Base-by-base conservation (phyloP, 2,113 vertebrate genomes). In the Phasianus colchicus region DNA sequence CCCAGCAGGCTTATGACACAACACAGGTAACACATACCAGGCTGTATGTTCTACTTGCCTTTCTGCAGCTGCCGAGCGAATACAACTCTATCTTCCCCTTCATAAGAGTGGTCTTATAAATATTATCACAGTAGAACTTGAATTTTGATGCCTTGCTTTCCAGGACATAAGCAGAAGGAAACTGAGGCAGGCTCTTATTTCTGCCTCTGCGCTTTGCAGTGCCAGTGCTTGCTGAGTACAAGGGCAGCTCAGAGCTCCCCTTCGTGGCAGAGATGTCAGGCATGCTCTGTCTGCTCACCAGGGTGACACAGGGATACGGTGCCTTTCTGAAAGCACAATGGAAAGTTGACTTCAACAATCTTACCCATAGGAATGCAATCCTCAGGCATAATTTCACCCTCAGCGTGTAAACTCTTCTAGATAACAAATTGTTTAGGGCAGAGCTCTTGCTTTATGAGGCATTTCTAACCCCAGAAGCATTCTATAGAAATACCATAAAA, bases 371-470 rank as follows among this genome's bases (percentile, higher is more conserved):
- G 6, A 74, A 78, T 92, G 47, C 60, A 86, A 58, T 80, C 58
- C 78, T 86, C 47, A 19, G 79, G 79, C 47, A 32, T 52, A 81
- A 88, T 88, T 89, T 90, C 88, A 81, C 61, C 57, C 83, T 93
- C 86, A 81, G 88, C 75, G 75, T 34, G 79, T 57, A 57, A 93
- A 91, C 38, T 71, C 55, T 61, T 91, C n/a, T 57, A 86, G 83
- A 95, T 65, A 92, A 90, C 74, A 47, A 81, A 84, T 16, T 70
- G 38, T 86, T 94, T 48, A 67, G 42, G 89, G 48, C 9, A 34
- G 25, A 36, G 69, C 10, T 63, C 83, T 79, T 75, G 45, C 43
- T 95, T 81, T 66, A 73, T 29, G 34, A 90, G 95, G 52, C 48
- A 78, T 57, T 13, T 43, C 42, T 47, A 92, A 30, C 9, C 48